Evolutionary conservation across 2,113 vertebrate species (phyloP), one percentile per base, ranked within the genome.

Genomic region (Riparia riparia): DNA sequence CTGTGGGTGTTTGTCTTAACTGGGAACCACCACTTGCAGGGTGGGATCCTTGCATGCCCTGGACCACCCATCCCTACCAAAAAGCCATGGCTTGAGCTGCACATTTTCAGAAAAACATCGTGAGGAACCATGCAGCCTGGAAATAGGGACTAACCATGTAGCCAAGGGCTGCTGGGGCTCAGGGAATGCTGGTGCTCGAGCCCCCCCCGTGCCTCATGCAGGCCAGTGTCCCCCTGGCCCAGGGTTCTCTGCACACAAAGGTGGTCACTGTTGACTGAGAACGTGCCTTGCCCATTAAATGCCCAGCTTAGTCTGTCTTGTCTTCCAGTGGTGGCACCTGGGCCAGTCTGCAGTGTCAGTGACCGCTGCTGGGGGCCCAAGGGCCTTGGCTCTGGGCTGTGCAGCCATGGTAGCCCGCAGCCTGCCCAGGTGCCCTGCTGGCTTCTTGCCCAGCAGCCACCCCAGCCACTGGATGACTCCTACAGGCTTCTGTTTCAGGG

Each of bases 221-320:
- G 58, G n/a, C 14, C 6, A 19, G 32, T 14, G 32, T 53, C 10
- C 26, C 31, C 47, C 47, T 57, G 34, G 51, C 37, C 37, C 5
- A 2, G 25, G 31, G 25, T 9, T 58, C 25, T 21, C 44, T 1
- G 4, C 3, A 2, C 16, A 0, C 16, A 2, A 14, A 14, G n/a
- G 29, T 3, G 10, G 12, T 10, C 25, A 0, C 22, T 17, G 54
- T 17, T 74, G 26, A 8, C 85, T 14, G 28, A 44, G 57, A 17
- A 49, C 14, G 19, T 6, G 6, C 32, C 57, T 63, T 68, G 31
- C 37, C 44, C 44, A 50, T 44, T 21, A 14, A 44, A 37, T 29
- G 44, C n/a, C 53, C 3, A 0, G 6, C 54, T 77, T 20, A 17
- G 2, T 1, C 37, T 44, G 53, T 21, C 66, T 65, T 2, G 28